Conservation (phyloP, 1,140 invertebrate species). For the Drosophila sulfurigaster region DNA sequence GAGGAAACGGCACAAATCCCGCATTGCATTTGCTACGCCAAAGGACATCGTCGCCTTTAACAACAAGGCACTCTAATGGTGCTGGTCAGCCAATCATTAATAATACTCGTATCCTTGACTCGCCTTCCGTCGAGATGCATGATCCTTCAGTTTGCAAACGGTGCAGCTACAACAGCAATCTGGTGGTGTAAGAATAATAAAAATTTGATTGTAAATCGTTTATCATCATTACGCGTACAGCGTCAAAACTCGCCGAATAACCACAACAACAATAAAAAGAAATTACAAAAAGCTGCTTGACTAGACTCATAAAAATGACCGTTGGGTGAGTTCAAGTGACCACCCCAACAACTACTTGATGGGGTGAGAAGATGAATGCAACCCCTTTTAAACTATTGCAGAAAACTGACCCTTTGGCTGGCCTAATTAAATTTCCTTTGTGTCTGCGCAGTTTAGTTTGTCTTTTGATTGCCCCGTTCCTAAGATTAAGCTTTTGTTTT, state of each 20-base stretch:
- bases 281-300: conserved; percentile 25
- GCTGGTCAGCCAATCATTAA: conserved; percentile 67
- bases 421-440: conserved; percentile 76
- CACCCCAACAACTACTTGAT: conserved; percentile 51
- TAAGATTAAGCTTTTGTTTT: conserved; percentile 82
- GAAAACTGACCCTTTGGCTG: conserved; percentile 56
- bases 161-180: conserved; percentile 11
- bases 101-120: conserved; percentile 60
- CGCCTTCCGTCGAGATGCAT: conserved; percentile 26
- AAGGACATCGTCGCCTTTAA: conserved; percentile 17
- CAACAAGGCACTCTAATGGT: conserved; percentile 27
- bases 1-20: not conserved
- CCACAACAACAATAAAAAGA: conserved; percentile 40
- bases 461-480: conserved; percentile 76
- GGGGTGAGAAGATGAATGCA: conserved; percentile 31
- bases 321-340: conserved; percentile 60
- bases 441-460: conserved; percentile 66
- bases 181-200: conserved; percentile 68
- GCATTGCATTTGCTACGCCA: conserved; percentile 16
- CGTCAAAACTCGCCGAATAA: conserved; percentile 66
- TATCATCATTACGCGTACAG: conserved; percentile 79
- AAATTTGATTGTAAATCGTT: conserved; percentile 78
- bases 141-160: conserved; percentile 4
- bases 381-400: conserved; percentile 46
- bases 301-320: conserved; percentile 48